Evolutionary conservation across 2,113 vertebrate genomes (phyloP), one percentile per base, ranked within the genome.

Genomic region (Macrotis lagotis): DNA sequence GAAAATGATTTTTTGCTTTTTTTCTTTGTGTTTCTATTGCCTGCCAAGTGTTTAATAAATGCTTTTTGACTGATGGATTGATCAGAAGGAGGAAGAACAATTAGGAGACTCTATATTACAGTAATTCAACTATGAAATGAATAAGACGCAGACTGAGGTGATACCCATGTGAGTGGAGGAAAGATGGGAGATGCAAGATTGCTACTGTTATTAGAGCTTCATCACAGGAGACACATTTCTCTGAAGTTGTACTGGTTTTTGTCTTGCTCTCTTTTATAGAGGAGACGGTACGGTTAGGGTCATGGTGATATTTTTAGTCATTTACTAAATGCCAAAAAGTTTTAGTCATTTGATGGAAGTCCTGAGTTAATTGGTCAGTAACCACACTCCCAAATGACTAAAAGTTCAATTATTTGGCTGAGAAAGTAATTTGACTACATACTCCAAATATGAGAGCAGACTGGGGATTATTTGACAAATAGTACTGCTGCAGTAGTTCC

Each of bases 311-410:
- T 93, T 94, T 96, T 96, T 93, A 93, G 93, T 83, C 89, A 93
- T 95, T 92, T 95, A 44, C 89, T 91, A 90, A 91, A 92, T 94
- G 95, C 91, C 93, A 91, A 90, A 90, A 95, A 83, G 66, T 83
- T 83, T 96, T 95, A 96, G 91, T 96, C 93, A 97, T 95, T 95
- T 94, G 51, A 47, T 48, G 55, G 90, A 94, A 95, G 95, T 53
- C 37, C 74, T 95, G 66, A 83, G 66, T 83, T 83, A 66, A 66
- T 66, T 37, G 90, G 88, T 95, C 94, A 96, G 92, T 37, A 92
- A 89, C 44, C 53, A 94, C 90, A 52, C 37, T 47, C 48, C 52
- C 91, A 66, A 31, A 90, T 97, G 95, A 97, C 92, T 97, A 95
- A 97, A 90, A 66, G 50, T 92, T 97, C 92, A 12, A 0, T 94